phyloP scores from a whole-genome alignment of 2,113 vertebrate species.

The Siniperca knerii region DNA sequence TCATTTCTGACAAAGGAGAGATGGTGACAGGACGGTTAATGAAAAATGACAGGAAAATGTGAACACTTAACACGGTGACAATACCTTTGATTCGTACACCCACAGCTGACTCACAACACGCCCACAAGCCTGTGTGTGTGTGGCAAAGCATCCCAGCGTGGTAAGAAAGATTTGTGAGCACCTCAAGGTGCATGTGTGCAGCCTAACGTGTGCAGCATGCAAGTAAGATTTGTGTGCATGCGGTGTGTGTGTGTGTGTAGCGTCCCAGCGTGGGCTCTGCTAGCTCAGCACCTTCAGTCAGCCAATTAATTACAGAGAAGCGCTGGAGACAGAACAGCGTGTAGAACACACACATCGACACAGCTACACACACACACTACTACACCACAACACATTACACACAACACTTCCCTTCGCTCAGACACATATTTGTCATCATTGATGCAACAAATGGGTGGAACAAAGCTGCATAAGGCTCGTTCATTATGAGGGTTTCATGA shows the following conservation, averaged over 20 bases:
- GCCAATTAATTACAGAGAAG: conserved; percentile 84
- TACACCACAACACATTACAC: conserved; percentile 54
- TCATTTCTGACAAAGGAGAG: conserved; percentile 26
- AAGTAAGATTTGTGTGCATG: conserved; percentile 32
- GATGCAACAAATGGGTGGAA: conserved; percentile 72
- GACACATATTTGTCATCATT: conserved; percentile 66
- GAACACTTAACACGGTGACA: conserved; percentile 42
- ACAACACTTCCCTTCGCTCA: conserved; percentile 56
- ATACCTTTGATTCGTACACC: conserved; percentile 58
- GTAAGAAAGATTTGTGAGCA: conserved; percentile 46
- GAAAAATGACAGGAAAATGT: conserved; percentile 49
- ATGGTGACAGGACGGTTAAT: conserved; percentile 48
- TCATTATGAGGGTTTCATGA: conserved; percentile 49
- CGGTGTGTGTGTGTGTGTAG: conserved; percentile 28
- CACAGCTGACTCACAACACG: conserved; percentile 42
- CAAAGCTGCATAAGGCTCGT: conserved; percentile 50
- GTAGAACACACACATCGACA: conserved; percentile 72
- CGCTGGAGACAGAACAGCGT: conserved; percentile 74
- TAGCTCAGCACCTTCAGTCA: conserved; percentile 81
- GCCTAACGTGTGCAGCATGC: conserved; percentile 64
- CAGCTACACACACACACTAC: conserved; percentile 50
- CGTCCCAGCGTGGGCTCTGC: conserved; percentile 75
- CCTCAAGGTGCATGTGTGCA: conserved; percentile 18
- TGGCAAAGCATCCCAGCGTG: conserved; percentile 32
- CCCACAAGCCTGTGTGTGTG: conserved; percentile 5